Evolutionary conservation across 2,888 invertebrate genomes (phyloP), one percentile per base, ranked within the genome.

Genomic region (Asteroscopus sphinx): DNA sequence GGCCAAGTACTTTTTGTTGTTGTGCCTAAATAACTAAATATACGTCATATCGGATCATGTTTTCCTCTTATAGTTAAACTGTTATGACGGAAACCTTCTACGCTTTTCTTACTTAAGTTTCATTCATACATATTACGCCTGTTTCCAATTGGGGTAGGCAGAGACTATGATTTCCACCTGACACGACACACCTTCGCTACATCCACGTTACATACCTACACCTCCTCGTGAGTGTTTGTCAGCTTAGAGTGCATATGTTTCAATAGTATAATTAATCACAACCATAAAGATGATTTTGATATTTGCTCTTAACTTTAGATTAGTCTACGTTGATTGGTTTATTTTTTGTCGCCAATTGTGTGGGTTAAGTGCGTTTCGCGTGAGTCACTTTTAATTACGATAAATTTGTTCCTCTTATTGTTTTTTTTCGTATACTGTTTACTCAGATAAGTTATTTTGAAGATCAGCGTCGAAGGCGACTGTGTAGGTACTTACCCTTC

Each of bases 1-100:
- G 47, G 53, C 55, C 59, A 53, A 26, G 12, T 28, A 51, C 30
- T 46, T 48, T 57, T 53, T 57, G 48, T 45, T 65, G 17, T 65
- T 59, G 15, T 48, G 59, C 16, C 32, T 13, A 30, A 53, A 48
- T 41, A 37, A 13, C 32, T 13, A 30, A 53, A 48, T 41, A 37
- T 1, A 12, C 64, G 44, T 41, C 54, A 58, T 45, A 36, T n/a
- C 5, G 8, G 12, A 46, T 63, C 37, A 54, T 21, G 35, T 41
- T 51, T n/a, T 21, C 0, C 4, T 26, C 16, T 46, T 36, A 3
- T 25, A 13, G 42, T 25, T 37, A 6, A 35, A 39, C 15, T 13
- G 25, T 30, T 16, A 8, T 13, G 5, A 12, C 0, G 7, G 21
- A n/a, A 6, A 21, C 5, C 21, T 21, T 21, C 7, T 44, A 5